A percentile compares a stretch with the other conserved stretches of the same genome.
These are phyloP conservation scores for Epinephelus malabaricus DNA, from an alignment of 2,797 vertebrate species.

Conservation along the genomic window DNA sequence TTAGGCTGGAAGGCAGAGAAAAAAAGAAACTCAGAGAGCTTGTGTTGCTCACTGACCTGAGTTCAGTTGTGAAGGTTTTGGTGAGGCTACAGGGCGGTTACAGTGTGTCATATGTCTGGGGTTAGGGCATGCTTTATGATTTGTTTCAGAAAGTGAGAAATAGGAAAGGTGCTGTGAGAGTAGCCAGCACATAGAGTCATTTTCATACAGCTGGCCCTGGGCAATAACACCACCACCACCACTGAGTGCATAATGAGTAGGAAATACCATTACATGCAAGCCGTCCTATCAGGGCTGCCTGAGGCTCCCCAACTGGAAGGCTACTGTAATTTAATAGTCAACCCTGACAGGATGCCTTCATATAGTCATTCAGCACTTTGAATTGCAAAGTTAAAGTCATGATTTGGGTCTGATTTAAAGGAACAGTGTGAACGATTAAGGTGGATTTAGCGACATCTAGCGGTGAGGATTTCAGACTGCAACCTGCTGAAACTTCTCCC, in stretches of 20 bases:
- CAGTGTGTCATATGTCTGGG: conserved; percentile 24
- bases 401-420: neutral
- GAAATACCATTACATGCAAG: conserved; percentile 58
- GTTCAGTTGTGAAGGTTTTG: conserved; percentile 24
- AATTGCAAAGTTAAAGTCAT: neutral
- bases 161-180: conserved; percentile 7
- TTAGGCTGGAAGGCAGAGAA: conserved; percentile 22
- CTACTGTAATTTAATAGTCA: neutral
- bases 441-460: no score
- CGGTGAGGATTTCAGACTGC: no score
- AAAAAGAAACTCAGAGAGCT: conserved; percentile 6
- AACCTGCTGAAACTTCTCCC: no score
- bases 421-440: no score
- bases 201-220: conserved; percentile 65
- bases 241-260: conserved; percentile 51
- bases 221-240: conserved; percentile 33
- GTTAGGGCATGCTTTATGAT: neutral
- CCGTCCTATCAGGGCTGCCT: conserved; percentile 25
- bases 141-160: conserved; percentile 39
- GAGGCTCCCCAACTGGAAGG: conserved; percentile 24
- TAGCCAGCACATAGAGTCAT: conserved; percentile 26
- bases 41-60: conserved; percentile 23
- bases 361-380: neutral
- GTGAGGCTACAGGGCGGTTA: conserved; percentile 17
- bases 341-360: conserved; percentile 1